Evolutionary conservation across 2,888 invertebrate genomes (phyloP).

Genomic region (Melinopterus prodromus): DNA sequence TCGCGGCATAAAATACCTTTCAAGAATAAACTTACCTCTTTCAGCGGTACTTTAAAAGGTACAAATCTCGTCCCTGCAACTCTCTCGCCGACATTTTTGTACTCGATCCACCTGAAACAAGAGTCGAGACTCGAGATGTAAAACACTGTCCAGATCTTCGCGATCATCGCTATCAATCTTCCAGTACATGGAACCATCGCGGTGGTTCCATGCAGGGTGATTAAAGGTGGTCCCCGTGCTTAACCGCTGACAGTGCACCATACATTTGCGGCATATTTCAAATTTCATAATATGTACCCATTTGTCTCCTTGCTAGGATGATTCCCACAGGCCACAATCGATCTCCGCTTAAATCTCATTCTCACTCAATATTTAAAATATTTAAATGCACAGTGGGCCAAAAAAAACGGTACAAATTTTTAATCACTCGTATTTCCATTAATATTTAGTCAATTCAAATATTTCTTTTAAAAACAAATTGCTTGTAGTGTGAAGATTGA

Average conservation of each 20-base stretch:
- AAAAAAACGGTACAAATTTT: too few species aligned
- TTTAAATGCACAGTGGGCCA: too few species aligned
- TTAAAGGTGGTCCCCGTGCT: slow-evolving; percentile 34
- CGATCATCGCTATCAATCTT: slow-evolving; percentile 36
- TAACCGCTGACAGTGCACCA: slow-evolving; percentile 39
- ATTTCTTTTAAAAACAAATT: too few species aligned
- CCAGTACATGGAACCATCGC: slow-evolving; percentile 29
- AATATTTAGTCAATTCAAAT: too few species aligned
- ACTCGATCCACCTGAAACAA: slow-evolving; percentile 67
- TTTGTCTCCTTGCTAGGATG: slow-evolving; percentile 31
- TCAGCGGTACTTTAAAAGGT: slow-evolving; percentile 79
- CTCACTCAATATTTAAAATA: background rate
- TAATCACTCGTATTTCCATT: too few species aligned
- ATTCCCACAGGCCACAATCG: background rate
- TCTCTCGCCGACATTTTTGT: slow-evolving; percentile 68
- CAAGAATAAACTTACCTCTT: slow-evolving; percentile 60
- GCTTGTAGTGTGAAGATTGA: too few species aligned
- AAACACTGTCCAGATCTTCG: background rate
- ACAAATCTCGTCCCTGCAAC: slow-evolving; percentile 76
- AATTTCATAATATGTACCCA: slow-evolving; percentile 33
- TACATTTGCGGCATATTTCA: slow-evolving; percentile 34
- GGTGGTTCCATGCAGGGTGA: slow-evolving; percentile 35
- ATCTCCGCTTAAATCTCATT: background rate
- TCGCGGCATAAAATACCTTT: too few species aligned
- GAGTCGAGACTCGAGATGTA: background rate